Conservation (phyloP, 2,888 invertebrate species). For the Megamerina dolium region DNA sequence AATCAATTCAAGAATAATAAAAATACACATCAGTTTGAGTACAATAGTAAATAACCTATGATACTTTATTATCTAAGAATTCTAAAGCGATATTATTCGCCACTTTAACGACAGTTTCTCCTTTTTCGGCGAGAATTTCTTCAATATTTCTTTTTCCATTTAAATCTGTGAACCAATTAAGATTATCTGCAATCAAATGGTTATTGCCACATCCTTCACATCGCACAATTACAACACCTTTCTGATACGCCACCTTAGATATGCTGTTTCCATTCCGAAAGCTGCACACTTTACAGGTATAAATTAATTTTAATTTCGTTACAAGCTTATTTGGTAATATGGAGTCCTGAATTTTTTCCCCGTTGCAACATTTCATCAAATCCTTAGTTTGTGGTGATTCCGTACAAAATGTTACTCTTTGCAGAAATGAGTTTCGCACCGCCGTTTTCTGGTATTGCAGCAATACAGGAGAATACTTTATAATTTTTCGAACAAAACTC, state of each 20-base stretch:
- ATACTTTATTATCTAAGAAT: too few species aligned
- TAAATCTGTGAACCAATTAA: constrained; percentile 38
- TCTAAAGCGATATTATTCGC: too few species aligned
- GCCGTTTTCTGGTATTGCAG: too few species aligned
- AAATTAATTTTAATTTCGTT: constrained; percentile 33
- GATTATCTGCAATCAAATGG: constrained; percentile 41
- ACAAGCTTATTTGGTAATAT: too few species aligned
- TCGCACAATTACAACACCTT: constrained; percentile 41
- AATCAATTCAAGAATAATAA: too few species aligned
- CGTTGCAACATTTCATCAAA: too few species aligned
- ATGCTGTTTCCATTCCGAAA: constrained; percentile 38
- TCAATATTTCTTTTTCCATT: constrained; percentile 35
- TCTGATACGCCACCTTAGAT: constrained; percentile 37
- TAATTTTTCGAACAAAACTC: background rate
- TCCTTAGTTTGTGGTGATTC: too few species aligned
- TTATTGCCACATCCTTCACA: constrained; percentile 42
- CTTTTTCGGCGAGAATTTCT: constrained; percentile 32
- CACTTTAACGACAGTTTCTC: constrained; percentile 18
- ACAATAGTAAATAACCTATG: too few species aligned
- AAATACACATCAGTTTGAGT: too few species aligned
- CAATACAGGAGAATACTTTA: background rate
- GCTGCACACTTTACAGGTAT: constrained; percentile 39
- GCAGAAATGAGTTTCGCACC: too few species aligned
- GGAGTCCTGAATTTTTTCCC: too few species aligned
- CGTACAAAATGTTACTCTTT: too few species aligned